Base-by-base conservation (phyloP, 1,140 invertebrate genomes). In the Listronotus bonariensis region DNA sequence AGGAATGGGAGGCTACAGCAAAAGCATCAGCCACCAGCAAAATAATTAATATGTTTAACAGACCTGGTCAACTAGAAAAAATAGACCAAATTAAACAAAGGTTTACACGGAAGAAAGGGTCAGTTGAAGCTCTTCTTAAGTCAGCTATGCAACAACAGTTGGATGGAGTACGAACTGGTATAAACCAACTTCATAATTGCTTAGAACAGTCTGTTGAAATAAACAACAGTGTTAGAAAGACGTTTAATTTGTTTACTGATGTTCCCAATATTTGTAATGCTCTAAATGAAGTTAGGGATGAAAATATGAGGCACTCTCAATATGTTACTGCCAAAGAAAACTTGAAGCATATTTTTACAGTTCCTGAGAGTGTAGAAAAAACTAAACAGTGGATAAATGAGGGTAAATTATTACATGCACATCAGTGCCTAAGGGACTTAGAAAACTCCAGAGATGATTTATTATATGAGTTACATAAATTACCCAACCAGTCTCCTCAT, bases 71-170 rank as follows among this genome's bases (percentile, higher is more conserved):
- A 73, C 79, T 99, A 61, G 97, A 99, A 78, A 98, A 97, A 81
- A 90, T 93, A 4, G 93, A 96, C 72, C 92, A 95, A 76, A 92
- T 93, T 71, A 93, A 91, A 75, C 87, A 87, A 70, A 74, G 90
- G 73, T 89, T 92, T 60, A 84, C 84, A 10, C 82, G 91, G 14
- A 93, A 95, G 67, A 91, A 98, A 81, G 93, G 93, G 0, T 97
- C 96, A 6, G 93, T 97, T 20, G 97, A 99, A 81, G 94, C 96
- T 11, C 92, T 97, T 86, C 79, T 99, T 14, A 98, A 99, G 81
- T 97, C 95, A n/a, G 95, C 95, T 6, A 95, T 99, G 82, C 96
- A 99, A 81, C 95, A 94, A 73, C 96, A 99, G 80, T 79, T 99
- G 40, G 97, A 99, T 82, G 96, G 96, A 0, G 96, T 99, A 0